These are phyloP conservation scores for Chloroceryle amazona DNA, from an alignment of 2,797 vertebrate species.

Conservation along the genomic window DNA sequence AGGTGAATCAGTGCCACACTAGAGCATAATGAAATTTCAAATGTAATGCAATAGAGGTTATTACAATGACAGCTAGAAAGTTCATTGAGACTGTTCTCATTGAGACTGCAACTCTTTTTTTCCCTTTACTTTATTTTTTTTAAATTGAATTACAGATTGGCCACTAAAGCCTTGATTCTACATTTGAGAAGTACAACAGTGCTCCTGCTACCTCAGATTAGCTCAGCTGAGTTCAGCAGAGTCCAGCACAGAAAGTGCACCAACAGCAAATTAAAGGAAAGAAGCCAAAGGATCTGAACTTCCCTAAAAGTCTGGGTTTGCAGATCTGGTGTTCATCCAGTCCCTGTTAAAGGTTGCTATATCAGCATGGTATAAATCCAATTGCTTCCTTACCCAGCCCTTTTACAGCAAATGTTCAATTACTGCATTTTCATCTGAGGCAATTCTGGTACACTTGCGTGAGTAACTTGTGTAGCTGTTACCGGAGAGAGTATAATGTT, in stretches of 20 bases:
- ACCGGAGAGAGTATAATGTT: background rate
- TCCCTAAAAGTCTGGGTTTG: background rate
- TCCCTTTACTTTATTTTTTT: background rate
- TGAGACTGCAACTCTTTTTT: background rate
- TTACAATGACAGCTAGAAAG: background rate
- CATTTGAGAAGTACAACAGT: background rate
- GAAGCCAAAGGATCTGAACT: background rate
- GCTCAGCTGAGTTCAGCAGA: slow-evolving; percentile 32
- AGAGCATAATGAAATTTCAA: slow-evolving; percentile 47
- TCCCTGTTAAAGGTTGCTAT: background rate
- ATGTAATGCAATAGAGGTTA: slow-evolving; percentile 6
- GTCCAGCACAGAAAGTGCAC: background rate
- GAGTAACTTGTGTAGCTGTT: background rate
- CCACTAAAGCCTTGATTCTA: background rate
- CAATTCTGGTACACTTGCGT: background rate
- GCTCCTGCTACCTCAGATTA: background rate
- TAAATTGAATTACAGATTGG: background rate
- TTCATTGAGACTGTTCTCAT: background rate
- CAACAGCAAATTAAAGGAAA: background rate
- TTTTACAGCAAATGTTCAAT: background rate
- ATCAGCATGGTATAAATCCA: background rate
- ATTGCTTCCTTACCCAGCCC: background rate
- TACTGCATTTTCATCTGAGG: background rate
- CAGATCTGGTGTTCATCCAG: background rate
- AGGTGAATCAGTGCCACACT: slow-evolving; percentile 34